Base-by-base conservation (phyloP, 2,888 invertebrate genomes). In the Cerceris rybyensis region DNA sequence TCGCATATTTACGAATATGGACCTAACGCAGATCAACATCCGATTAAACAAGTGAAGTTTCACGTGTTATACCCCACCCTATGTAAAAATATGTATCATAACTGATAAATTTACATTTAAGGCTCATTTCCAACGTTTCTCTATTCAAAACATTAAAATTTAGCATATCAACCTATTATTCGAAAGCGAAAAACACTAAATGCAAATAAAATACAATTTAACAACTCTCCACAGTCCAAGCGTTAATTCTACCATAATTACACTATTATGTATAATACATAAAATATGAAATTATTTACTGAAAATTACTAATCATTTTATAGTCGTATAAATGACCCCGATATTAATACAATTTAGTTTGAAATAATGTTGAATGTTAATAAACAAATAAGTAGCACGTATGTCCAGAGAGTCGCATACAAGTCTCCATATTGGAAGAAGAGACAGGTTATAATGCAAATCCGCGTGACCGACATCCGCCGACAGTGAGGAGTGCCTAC, bases 401-500 rank as follows among this genome's bases (percentile, higher is more conserved):
- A 55, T 59, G 54, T 17, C 63, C 41, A 9, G 8, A 64, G 55
- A 68, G 61, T 41, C 63, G 54, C 70, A 61, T 64, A 58, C 68
- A 55, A 60, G 80, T 80, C 76, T 69, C 83, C 81, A 80, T 80
- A 63, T 78, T 80, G 81, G 75, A 85, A 82, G 78, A 75, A 82
- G 80, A 82, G 86, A 88, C 87, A 86, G 83, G 86, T 89, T 88
- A 86, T 80, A 88, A 90, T 89, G 88, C 88, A 90, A 90, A 88
- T 90, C 85, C 89, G 85, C 87, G 86, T 88, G 90, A 89, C 87
- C 90, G 87, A 90, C 85, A 89, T 89, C 86, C 86, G 84, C 78
- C 81, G 72, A 65, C 64, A 83, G 77, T 77, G 84, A 86, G 85
- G 85, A 84, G 86, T 84, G 87, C 75, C 85, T 74, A 75, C 68